Evolutionary conservation across 2,888 invertebrate genomes (phyloP).

Genomic region (Syrista parreyssii): DNA sequence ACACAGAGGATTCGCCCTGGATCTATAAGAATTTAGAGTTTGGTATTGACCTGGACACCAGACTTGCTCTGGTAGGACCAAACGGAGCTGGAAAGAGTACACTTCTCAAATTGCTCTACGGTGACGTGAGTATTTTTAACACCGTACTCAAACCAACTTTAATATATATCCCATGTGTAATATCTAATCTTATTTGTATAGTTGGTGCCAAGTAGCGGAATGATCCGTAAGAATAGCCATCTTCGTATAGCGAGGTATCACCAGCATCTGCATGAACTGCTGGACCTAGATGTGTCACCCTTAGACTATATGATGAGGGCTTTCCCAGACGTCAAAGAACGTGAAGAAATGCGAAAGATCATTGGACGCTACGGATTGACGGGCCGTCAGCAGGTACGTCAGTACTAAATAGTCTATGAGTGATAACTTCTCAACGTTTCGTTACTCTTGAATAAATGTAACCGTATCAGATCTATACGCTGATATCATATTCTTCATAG

Average conservation of each 20-base stretch:
- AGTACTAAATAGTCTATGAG: conserved; percentile 18
- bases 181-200: conserved; percentile 58
- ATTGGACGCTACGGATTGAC: conserved; percentile 98
- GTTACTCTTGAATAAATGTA: no score
- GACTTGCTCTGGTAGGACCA: conserved; percentile 94
- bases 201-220: conserved; percentile 93
- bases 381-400: conserved; percentile 89
- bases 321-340: conserved; percentile 96
- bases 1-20: conserved; percentile 85
- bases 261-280: conserved; percentile 96
- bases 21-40: conserved; percentile 99
- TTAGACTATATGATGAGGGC: conserved; percentile 98
- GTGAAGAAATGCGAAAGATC: conserved; percentile 99
- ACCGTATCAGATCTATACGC: no score
- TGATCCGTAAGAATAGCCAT: conserved; percentile 99
- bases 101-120: conserved; percentile 92
- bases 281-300: conserved; percentile 94
- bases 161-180: background rate
- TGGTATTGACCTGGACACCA: conserved; percentile 97
- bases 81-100: conserved; percentile 99
- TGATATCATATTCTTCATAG: no score
- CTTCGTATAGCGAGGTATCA: conserved; percentile 97
- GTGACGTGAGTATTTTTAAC: conserved; percentile 76
- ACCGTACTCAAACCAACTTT: background rate
- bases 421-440: no score